A percentile compares a stretch with the other conserved stretches of the same genome.
Conservation (phyloP, 2,113 vertebrate species). For the Nematolebias whitei region DNA sequence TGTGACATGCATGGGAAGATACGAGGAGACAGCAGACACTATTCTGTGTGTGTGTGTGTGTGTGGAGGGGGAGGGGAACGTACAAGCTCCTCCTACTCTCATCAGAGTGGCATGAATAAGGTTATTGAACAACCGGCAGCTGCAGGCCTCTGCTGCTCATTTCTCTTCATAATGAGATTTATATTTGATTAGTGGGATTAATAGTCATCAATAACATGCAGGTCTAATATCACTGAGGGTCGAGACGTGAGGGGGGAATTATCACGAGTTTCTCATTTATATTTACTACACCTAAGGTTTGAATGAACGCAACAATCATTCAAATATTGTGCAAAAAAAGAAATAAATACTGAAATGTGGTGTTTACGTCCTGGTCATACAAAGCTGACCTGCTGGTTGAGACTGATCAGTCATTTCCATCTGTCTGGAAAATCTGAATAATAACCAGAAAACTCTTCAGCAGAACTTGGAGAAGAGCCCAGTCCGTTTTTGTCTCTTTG, state of each 20-base stretch:
- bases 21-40: constrained; percentile 31
- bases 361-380: neutral
- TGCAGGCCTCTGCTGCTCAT: constrained; percentile 34
- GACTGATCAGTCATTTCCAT: too few species aligned
- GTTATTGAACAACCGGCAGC: constrained; percentile 61
- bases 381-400: neutral
- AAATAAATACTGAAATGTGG: neutral
- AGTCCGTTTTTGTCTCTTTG: neutral
- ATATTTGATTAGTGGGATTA: neutral
- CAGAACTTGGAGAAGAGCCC: neutral
- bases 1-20: constrained; percentile 32
- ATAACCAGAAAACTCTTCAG: neutral
- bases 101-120: constrained; percentile 71
- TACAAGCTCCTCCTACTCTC: constrained; percentile 78
- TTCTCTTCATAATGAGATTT: constrained; percentile 39
- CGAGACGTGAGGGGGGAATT: neutral
- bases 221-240: neutral
- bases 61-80: constrained; percentile 40
- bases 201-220: neutral
- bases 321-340: constrained; percentile 13
- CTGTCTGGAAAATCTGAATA: too few species aligned
- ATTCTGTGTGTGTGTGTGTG: constrained; percentile 34
- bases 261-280: constrained; percentile 4
- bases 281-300: constrained; percentile 1
- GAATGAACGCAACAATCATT: neutral